These are phyloP conservation scores for Zophobas morio DNA, from an alignment of 1,140 invertebrate species.

Conservation along the genomic window DNA sequence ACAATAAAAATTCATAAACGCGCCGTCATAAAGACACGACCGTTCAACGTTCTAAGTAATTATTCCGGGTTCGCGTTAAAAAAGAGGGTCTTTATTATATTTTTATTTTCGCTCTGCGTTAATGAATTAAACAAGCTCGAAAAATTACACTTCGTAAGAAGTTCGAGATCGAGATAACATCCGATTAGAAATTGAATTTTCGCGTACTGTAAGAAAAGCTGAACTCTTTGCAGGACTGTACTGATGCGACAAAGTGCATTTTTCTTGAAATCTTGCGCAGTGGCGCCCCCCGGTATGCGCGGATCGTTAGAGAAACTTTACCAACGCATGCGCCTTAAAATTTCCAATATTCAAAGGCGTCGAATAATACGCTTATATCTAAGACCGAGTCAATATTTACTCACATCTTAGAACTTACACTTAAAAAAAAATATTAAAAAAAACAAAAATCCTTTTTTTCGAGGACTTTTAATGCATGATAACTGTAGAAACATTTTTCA, in stretches of 20 bases:
- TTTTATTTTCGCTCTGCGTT: conserved; percentile 33
- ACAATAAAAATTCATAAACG: conserved; percentile 52
- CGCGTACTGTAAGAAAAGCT: conserved; percentile 29
- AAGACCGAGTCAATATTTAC: conserved; percentile 46
- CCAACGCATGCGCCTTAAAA: conserved; percentile 62
- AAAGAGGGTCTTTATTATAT: conserved; percentile 37
- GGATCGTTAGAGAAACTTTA: conserved; percentile 65
- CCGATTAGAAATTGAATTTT: background rate
- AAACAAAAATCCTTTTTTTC: conserved; percentile 44
- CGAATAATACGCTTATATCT: conserved; percentile 28
- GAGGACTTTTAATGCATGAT: too few relatives aligned
- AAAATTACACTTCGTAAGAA: background rate
- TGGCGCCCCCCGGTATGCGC: conserved; percentile 61
- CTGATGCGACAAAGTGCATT: conserved; percentile 65
- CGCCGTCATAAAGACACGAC: conserved; percentile 42
- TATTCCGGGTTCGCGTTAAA: conserved; percentile 42
- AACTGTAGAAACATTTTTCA: too few relatives aligned
- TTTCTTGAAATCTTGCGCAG: conserved; percentile 66
- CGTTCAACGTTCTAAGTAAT: conserved; percentile 49
- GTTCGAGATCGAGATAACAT: background rate
- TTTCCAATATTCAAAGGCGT: conserved; percentile 44
- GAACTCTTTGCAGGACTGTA: conserved; percentile 63
- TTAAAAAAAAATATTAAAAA: conserved; percentile 50
- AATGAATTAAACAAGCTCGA: conserved; percentile 19
- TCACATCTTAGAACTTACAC: conserved; percentile 46